Evolutionary conservation across 2,888 invertebrate species (phyloP).

Genomic region (Pristionchus exspectatus): DNA sequence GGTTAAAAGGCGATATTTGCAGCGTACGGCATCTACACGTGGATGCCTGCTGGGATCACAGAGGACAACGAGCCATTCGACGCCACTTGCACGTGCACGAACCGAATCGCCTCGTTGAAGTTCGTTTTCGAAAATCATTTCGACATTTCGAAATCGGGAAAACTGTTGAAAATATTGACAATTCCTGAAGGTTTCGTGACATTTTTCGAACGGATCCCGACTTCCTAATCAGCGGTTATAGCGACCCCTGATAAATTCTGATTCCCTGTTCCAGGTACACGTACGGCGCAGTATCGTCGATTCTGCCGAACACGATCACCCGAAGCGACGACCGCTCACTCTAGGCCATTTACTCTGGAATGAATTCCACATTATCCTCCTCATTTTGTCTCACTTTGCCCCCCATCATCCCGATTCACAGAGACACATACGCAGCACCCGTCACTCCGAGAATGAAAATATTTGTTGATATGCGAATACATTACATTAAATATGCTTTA

Average conservation of each 20-base stretch:
- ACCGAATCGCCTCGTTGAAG: slow-evolving; percentile 29
- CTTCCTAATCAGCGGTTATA: no score
- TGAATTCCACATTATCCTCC: neutral
- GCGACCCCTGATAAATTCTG: no score
- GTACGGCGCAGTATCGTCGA: slow-evolving; percentile 4
- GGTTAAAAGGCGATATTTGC: neutral
- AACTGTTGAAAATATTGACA: neutral
- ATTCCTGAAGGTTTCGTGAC: no score
- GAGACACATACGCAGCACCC: neutral
- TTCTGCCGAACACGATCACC: neutral
- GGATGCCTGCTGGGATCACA: slow-evolving; percentile 38
- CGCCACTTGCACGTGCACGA: slow-evolving; percentile 46
- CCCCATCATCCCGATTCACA: neutral
- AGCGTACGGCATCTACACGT: slow-evolving; percentile 71
- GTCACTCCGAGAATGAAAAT: slow-evolving; percentile 31
- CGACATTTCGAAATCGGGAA: no score
- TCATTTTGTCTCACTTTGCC: neutral
- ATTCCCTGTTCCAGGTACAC: slow-evolving; percentile 3
- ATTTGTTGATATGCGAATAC: slow-evolving; percentile 12
- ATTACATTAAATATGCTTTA: slow-evolving; percentile 3
- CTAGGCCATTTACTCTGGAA: neutral
- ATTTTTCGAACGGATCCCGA: no score
- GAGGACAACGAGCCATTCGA: slow-evolving; percentile 33
- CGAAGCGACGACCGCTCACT: neutral
- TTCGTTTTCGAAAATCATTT: neutral